Evolutionary conservation across 2,113 vertebrate species (phyloP).

Genomic region (Ascaphus truei): DNA sequence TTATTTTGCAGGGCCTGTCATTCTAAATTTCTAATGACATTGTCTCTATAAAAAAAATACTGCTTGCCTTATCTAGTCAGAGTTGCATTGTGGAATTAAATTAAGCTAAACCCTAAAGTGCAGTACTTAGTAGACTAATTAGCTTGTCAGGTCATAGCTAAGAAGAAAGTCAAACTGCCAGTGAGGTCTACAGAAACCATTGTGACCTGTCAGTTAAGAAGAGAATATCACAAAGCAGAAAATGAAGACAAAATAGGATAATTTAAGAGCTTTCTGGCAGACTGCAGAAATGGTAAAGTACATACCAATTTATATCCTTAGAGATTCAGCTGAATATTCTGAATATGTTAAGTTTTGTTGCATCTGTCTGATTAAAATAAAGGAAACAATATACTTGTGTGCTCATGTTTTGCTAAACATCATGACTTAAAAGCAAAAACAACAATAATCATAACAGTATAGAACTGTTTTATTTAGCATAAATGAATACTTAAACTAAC

Average conservation of each 20-base stretch:
- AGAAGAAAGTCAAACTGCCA: slow-evolving; percentile 15
- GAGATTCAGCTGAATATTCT: neutral
- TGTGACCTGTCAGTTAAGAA: neutral
- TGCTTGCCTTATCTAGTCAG: neutral
- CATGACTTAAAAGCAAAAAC: too few species aligned
- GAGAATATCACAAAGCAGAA: neutral
- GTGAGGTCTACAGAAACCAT: neutral
- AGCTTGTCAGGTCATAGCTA: slow-evolving; percentile 26
- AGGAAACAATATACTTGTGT: too few species aligned
- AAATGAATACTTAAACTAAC: too few species aligned
- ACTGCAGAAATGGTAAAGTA: slow-evolving; percentile 4
- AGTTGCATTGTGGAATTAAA: slow-evolving; percentile 31
- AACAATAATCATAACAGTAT: too few species aligned
- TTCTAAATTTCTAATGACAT: too few species aligned
- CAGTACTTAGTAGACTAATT: slow-evolving; percentile 22
- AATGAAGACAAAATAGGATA: neutral
- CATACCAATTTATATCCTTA: neutral
- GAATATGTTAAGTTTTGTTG: neutral
- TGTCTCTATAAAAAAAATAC: too few species aligned
- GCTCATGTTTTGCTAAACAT: too few species aligned
- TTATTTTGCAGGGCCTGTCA: neutral
- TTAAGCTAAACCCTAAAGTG: slow-evolving; percentile 12
- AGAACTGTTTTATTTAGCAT: too few species aligned
- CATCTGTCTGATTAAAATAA: too few species aligned
- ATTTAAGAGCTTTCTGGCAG: neutral